Evolutionary conservation across 2,113 vertebrate genomes (phyloP).

Genomic region (Pithys albifrons): DNA sequence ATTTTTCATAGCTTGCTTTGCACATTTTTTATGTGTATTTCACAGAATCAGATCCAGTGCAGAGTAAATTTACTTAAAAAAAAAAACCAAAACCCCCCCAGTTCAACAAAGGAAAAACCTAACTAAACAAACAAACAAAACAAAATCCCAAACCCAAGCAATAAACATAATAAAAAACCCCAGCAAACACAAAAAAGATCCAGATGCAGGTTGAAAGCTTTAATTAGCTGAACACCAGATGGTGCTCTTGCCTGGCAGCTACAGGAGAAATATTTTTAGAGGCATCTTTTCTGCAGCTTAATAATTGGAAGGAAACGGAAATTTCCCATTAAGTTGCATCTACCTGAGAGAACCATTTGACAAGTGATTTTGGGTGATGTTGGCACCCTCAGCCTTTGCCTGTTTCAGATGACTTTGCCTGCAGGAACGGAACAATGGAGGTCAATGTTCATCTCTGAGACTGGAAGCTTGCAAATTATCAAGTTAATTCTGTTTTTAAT

Average conservation of each 20-base stretch:
- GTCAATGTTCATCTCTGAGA: not conserved
- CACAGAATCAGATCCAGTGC: not conserved
- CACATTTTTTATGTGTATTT: not conserved
- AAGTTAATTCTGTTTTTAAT: not conserved
- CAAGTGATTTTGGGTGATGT: not conserved
- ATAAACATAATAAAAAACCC: not conserved
- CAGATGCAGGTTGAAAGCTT: not conserved
- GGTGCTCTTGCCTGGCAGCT: conserved; percentile 70
- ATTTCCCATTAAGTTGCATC: not conserved
- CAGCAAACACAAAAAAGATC: not conserved
- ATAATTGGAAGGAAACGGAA: not conserved
- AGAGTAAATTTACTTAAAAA: not conserved
- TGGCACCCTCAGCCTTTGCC: not conserved
- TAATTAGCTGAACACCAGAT: conserved; percentile 70
- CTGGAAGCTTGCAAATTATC: not conserved
- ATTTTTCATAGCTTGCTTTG: not conserved
- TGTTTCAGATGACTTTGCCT: not conserved
- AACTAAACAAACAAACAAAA: not conserved
- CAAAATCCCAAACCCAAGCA: not conserved
- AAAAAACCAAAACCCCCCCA: not conserved
- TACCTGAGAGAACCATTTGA: not conserved
- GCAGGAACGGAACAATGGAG: not conserved
- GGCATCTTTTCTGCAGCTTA: not conserved
- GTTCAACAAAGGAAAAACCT: not conserved
- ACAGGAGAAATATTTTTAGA: not conserved